These are phyloP conservation scores for Tapirus terrestris DNA, from an alignment of 2,113 vertebrate genomes.

Conservation along the genomic window DNA sequence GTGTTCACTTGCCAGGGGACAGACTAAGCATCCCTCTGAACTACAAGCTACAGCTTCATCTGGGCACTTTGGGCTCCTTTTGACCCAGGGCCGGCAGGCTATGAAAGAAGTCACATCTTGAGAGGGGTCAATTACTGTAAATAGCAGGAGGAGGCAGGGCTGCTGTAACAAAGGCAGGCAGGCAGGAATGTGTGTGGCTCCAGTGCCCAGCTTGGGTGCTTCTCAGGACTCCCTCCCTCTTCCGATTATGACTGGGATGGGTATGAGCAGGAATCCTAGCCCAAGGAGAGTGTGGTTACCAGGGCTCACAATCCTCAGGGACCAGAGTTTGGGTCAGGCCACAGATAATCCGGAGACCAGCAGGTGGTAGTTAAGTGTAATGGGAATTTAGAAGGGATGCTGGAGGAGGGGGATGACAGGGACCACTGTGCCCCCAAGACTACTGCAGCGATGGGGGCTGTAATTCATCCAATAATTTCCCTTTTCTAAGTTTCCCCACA, in stretches of 20 bases:
- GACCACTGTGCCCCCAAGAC: not conserved
- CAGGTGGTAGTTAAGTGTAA: not conserved
- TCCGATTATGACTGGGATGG: not conserved
- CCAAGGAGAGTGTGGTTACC: not conserved
- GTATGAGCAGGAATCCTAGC: not conserved
- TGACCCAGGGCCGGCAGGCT: no score
- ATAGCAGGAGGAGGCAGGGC: not conserved
- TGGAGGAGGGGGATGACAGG: not conserved
- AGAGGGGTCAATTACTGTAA: not conserved
- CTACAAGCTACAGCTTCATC: not conserved
- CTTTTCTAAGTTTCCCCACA: no score
- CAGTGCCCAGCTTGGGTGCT: accelerated
- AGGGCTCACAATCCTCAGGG: not conserved
- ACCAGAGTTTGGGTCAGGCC: not conserved
- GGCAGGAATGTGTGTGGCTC: not conserved
- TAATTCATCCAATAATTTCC: no score
- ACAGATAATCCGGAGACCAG: not conserved
- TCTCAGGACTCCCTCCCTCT: not conserved
- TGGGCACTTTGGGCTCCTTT: not conserved
- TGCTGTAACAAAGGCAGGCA: not conserved
- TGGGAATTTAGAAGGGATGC: not conserved
- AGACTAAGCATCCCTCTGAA: not conserved
- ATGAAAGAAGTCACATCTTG: not conserved
- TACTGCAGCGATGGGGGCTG: accelerated
- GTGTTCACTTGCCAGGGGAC: not conserved